Conservation (phyloP, 2,888 invertebrate genomes). For the Branchinecta sandiegonensis region DNA sequence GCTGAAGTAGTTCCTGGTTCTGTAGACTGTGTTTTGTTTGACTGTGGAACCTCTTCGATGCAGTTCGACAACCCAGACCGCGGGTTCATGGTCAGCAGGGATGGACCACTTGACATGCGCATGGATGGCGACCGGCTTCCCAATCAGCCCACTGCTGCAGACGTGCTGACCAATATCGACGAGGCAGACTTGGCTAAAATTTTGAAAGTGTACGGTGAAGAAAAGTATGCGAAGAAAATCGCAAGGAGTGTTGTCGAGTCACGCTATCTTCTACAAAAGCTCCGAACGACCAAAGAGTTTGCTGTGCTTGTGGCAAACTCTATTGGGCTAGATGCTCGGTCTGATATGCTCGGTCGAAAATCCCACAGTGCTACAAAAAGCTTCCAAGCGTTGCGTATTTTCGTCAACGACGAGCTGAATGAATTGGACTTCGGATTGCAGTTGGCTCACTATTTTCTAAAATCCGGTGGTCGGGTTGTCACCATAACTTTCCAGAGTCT, state of each 20-base stretch:
- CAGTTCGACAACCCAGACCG: slow-evolving; percentile 66
- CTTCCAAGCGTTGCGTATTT: slow-evolving; percentile 83
- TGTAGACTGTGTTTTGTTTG: slow-evolving; percentile 76
- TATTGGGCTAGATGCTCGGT: slow-evolving; percentile 38
- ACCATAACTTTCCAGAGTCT: slow-evolving; percentile 81
- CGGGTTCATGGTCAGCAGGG: slow-evolving; percentile 68
- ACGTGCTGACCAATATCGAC: slow-evolving; percentile 62
- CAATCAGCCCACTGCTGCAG: slow-evolving; percentile 64
- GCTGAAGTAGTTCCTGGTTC: slow-evolving; percentile 42
- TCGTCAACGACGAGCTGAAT: slow-evolving; percentile 90
- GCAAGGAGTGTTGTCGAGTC: slow-evolving; percentile 74
- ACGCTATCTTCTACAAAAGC: slow-evolving; percentile 53
- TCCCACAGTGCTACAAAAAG: slow-evolving; percentile 77
- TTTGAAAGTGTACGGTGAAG: slow-evolving; percentile 74
- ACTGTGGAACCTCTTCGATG: slow-evolving; percentile 91
- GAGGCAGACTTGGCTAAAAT: slow-evolving; percentile 65
- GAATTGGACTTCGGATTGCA: slow-evolving; percentile 79
- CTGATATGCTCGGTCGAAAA: slow-evolving; percentile 58
- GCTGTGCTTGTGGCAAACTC: slow-evolving; percentile 55
- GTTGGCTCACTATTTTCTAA: slow-evolving; percentile 56
- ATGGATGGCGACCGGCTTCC: slow-evolving; percentile 67
- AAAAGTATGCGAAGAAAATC: slow-evolving; percentile 68
- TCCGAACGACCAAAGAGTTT: slow-evolving; percentile 68
- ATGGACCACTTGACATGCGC: slow-evolving; percentile 87
- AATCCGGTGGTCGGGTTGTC: slow-evolving; percentile 59